Evolutionary conservation across 1,140 invertebrate genomes (phyloP).

Genomic region (Lasaia peninsularis): DNA sequence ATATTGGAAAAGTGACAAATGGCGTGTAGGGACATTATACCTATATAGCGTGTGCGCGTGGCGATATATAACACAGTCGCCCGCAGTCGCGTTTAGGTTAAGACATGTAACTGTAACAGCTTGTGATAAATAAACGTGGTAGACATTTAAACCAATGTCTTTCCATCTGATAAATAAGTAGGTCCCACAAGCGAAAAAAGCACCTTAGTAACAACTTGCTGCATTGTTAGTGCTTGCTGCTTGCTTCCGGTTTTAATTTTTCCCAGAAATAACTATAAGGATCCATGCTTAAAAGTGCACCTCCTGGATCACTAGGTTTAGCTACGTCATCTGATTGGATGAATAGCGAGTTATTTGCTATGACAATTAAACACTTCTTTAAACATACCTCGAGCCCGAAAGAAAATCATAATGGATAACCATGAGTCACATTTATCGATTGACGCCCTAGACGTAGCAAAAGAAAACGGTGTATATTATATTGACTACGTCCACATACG

Average conservation of each 20-base stretch:
- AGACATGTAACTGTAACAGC: too few relatives aligned
- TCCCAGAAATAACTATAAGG: conserved; percentile 13
- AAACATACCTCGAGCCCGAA: not conserved
- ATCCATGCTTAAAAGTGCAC: conserved; percentile 18
- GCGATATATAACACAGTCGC: too few relatives aligned
- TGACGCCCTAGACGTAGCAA: too few relatives aligned
- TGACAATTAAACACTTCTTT: conserved; percentile 23
- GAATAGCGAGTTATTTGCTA: conserved; percentile 21
- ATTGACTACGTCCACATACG: conserved; percentile 8
- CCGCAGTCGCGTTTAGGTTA: too few relatives aligned
- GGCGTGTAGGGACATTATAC: too few relatives aligned
- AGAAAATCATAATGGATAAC: not conserved
- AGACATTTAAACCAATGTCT: too few relatives aligned
- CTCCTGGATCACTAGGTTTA: conserved; percentile 21
- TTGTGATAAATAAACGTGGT: too few relatives aligned
- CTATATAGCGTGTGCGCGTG: too few relatives aligned
- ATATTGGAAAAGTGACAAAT: not conserved
- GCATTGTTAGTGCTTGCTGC: conserved; percentile 1
- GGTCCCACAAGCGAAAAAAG: too few relatives aligned
- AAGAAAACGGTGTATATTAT: conserved; percentile 8
- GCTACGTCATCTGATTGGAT: conserved; percentile 24
- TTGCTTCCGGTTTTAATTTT: conserved; percentile 20
- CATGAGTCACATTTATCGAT: not conserved
- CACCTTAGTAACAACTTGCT: conserved; percentile 1
- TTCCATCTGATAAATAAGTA: too few relatives aligned